Conservation (phyloP, 2,888 invertebrate genomes). For the Limnephilus lunatus region DNA sequence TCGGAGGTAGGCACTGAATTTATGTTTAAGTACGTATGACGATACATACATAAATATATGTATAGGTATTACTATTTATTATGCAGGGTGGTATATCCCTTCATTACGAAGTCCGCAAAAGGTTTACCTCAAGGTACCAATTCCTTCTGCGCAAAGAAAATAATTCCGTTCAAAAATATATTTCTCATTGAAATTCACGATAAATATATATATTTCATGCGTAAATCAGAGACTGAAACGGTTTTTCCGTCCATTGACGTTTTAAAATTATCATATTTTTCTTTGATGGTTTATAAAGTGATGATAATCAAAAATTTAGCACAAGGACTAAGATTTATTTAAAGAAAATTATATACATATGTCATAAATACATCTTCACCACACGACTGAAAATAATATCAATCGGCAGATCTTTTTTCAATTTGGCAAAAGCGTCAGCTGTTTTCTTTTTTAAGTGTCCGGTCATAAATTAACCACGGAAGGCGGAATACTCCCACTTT, state of each 20-base stretch:
- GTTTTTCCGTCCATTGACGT: neutral
- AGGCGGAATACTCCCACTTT: constrained; percentile 27
- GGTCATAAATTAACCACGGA: constrained; percentile 33
- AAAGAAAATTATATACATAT: neutral
- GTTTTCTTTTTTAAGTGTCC: constrained; percentile 16
- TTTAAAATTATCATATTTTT: neutral
- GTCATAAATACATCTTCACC: constrained; percentile 14
- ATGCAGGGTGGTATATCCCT: neutral
- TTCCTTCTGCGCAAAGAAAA: neutral
- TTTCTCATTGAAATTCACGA: neutral
- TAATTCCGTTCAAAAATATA: neutral
- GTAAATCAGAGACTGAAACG: neutral
- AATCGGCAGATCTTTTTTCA: constrained; percentile 31
- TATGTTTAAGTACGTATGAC: neutral
- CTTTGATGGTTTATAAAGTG: neutral
- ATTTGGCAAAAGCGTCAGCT: constrained; percentile 35
- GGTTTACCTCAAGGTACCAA: neutral
- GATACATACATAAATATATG: neutral
- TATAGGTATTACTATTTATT: neutral
- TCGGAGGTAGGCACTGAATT: neutral
- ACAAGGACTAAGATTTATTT: neutral
- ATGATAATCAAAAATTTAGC: constrained; percentile 20
- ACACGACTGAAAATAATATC: neutral
- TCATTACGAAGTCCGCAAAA: neutral
- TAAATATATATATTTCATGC: neutral